Evolutionary conservation across 1,140 invertebrate genomes (phyloP).

Genomic region (Asobara japonica): DNA sequence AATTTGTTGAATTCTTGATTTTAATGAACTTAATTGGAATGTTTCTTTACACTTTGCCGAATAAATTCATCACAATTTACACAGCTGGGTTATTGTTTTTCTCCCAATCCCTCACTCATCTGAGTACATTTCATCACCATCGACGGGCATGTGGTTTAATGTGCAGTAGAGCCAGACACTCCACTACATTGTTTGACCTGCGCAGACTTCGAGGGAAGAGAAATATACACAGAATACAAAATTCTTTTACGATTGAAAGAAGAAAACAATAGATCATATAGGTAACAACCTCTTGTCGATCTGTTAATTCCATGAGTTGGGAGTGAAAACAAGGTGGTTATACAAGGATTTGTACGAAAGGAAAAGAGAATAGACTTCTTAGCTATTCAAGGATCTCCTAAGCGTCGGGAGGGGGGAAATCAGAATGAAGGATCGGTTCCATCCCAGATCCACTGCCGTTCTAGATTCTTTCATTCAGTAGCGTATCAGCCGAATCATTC

Average conservation of each 20-base stretch:
- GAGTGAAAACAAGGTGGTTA: conserved; percentile 2
- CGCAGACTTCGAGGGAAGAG: conserved; percentile 44
- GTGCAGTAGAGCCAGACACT: conserved; percentile 40
- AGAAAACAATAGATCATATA: conserved; percentile 15
- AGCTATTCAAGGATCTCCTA: not conserved
- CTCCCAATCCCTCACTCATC: not conserved
- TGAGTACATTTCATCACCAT: not conserved
- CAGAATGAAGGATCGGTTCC: conserved; percentile 39
- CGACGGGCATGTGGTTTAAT: not conserved
- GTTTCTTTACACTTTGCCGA: no score
- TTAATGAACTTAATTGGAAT: no score
- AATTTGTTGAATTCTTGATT: no score
- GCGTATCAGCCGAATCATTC: conserved; percentile 32
- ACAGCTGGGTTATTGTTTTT: not conserved
- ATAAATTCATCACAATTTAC: not conserved
- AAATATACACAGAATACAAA: not conserved
- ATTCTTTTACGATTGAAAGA: not conserved
- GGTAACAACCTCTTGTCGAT: not conserved
- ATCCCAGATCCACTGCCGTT: conserved; percentile 53
- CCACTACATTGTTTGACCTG: conserved; percentile 7
- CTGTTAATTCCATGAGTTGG: not conserved
- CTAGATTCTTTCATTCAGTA: conserved; percentile 44
- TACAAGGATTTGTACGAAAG: conserved; percentile 8
- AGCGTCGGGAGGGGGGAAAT: not conserved
- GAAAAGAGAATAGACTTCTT: not conserved